Conservation (phyloP, 2,888 invertebrate genomes). For the Prosopocoilus inquinatus region DNA sequence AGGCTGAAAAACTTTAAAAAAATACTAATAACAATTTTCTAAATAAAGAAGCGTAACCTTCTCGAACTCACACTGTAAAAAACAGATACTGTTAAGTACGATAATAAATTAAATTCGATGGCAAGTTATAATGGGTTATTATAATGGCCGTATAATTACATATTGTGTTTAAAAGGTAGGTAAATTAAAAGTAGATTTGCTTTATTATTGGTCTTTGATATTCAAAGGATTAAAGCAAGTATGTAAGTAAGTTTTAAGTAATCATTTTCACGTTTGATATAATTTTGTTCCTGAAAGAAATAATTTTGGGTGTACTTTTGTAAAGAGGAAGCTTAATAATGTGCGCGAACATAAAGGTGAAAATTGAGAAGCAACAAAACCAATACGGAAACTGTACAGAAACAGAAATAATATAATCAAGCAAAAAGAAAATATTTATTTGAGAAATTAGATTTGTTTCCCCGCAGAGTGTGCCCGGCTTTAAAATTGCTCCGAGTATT, state of each 20-base stretch:
- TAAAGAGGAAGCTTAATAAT: too few relatives aligned
- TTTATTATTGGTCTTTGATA: not conserved
- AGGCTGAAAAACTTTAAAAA: too few relatives aligned
- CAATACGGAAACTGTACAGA: slow-evolving; percentile 42
- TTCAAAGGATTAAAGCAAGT: not conserved
- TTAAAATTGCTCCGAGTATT: slow-evolving; percentile 41
- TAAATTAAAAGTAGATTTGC: slow-evolving; percentile 1
- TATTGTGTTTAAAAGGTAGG: slow-evolving; percentile 5
- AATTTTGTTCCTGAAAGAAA: too few relatives aligned
- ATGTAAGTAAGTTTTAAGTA: slow-evolving; percentile 22
- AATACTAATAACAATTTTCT: too few relatives aligned
- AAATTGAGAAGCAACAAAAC: slow-evolving; percentile 17
- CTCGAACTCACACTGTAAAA: too few relatives aligned
- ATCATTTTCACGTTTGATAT: slow-evolving; percentile 6
- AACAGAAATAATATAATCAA: slow-evolving; percentile 53
- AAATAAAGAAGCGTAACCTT: too few relatives aligned
- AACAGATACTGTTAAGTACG: not conserved
- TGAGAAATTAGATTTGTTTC: slow-evolving; percentile 53
- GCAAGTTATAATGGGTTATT: not conserved
- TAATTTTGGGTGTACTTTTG: too few relatives aligned
- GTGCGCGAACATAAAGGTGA: not conserved
- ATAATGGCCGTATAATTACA: slow-evolving; percentile 5
- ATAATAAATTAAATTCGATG: slow-evolving; percentile 5
- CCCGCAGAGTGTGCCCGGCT: slow-evolving; percentile 35
- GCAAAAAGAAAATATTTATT: slow-evolving; percentile 52